Conservation (phyloP, 2,888 invertebrate genomes). For the Eumacrocentrus americanus region DNA sequence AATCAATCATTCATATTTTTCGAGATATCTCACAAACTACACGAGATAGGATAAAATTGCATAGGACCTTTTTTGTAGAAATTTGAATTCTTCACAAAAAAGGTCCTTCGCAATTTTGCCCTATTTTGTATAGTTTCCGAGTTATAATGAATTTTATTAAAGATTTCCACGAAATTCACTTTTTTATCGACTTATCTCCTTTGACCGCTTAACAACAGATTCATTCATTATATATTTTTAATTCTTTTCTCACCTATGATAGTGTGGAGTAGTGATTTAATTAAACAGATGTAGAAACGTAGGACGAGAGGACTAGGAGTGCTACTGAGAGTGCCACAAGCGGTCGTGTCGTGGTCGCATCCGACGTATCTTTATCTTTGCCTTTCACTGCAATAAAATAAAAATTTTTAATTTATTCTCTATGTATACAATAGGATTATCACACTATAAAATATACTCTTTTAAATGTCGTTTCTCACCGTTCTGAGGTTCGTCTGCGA, state of each 20-base stretch:
- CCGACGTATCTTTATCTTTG: background rate
- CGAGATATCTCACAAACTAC: too few species aligned
- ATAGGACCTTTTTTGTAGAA: too few species aligned
- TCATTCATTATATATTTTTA: background rate
- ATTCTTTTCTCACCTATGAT: conserved; percentile 46
- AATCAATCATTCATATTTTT: too few species aligned
- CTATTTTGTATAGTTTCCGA: too few species aligned
- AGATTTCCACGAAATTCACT: too few species aligned
- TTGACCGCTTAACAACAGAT: too few species aligned
- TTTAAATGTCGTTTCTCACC: conserved; percentile 34
- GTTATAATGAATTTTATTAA: too few species aligned
- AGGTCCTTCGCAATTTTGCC: too few species aligned
- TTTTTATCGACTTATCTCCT: too few species aligned
- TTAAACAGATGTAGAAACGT: conserved; percentile 52
- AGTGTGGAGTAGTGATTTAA: conserved; percentile 43
- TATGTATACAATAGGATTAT: background rate
- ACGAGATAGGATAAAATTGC: too few species aligned
- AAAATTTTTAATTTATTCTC: background rate
- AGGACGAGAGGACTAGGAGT: conserved; percentile 49
- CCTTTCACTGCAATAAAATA: conserved; percentile 26
- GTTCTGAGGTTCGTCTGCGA: conserved; percentile 32
- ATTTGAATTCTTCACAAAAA: too few species aligned
- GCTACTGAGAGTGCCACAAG: conserved; percentile 38
- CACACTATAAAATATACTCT: background rate
- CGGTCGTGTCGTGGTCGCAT: conserved; percentile 33